Base-by-base conservation (phyloP, 2,888 invertebrate species). In the Oligia latruncula region DNA sequence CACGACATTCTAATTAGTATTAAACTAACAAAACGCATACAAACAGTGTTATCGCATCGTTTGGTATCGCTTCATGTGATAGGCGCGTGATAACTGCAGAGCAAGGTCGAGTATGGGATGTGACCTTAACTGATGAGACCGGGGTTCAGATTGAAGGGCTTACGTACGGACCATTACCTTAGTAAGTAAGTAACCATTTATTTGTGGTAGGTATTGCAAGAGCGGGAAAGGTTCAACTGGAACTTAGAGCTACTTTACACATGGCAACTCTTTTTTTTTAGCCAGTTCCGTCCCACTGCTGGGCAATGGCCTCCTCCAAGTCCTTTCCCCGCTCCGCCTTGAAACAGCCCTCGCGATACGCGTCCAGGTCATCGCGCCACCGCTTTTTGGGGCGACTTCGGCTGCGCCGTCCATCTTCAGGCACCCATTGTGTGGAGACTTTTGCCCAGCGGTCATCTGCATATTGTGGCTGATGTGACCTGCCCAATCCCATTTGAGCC, bases 1-100 rank as follows among this genome's bases (percentile, higher is more conserved):
- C 73, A 75, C 52, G 62, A 70, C 62, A 82, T 82, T 85, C 43
- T 81, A 67, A 85, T 82, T 74, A 85, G 71, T 77, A 77, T 72
- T 78, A 66, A 84, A 67, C 58, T 66, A 83, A 84, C 72, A 84
- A 79, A 83, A 70, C 80, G 13, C 62, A 62, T 71, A 74, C 71
- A 75, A 87, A 79, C 71, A 58, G 20, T 79, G 79, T 79, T 86
- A 86, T 86, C 83, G 23, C 43, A 66, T 60, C 40, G 52, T 74
- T 46, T 68, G 73, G 49, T 74, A 77, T 74, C 67, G 40, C 68
- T 58, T 1, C 40, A 55, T 65, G 64, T 49, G 75, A 83, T 86
- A 83, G 29, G 6, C 11, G 35, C 52, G 40, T 78, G 75, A 86
- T 79, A 71, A 23, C 65, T 20, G n/a, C 62, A 46, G 67, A 15